A percentile compares a stretch with the other conserved stretches of the same genome.
These are phyloP conservation scores for Esox masquinongy DNA, from an alignment of 2,797 vertebrate genomes.

Conservation along the genomic window DNA sequence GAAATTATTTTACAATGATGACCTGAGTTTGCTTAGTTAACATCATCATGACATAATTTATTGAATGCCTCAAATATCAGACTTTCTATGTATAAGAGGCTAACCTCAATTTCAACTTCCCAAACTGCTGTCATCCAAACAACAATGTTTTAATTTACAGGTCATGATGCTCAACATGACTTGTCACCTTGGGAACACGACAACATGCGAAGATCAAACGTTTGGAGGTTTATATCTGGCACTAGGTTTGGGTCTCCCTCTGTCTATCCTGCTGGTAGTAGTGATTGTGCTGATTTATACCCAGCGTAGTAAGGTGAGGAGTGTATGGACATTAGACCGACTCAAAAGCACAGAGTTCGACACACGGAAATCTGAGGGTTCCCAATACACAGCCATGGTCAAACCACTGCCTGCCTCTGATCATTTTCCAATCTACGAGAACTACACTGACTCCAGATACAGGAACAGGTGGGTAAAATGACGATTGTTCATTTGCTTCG, in stretches of 20 bases:
- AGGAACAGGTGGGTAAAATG: not conserved
- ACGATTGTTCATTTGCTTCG: not conserved
- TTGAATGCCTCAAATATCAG: not conserved
- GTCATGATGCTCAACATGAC: constrained; percentile 27
- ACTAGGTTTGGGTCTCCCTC: constrained; percentile 46
- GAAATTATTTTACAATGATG: not conserved
- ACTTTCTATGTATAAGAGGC: not conserved
- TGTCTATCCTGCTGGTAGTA: constrained; percentile 52
- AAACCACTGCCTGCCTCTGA: not conserved
- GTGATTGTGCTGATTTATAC: constrained; percentile 34
- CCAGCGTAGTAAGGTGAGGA: constrained; percentile 30
- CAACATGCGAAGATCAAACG: rapidly evolving
- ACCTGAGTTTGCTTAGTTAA: not conserved
- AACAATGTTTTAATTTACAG: constrained; percentile 37
- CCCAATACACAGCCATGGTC: not conserved
- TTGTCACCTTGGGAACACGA: constrained; percentile 4
- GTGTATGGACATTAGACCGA: constrained; percentile 13
- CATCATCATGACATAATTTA: not conserved
- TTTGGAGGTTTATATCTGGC: rapidly evolving
- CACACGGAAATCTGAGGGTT: not conserved
- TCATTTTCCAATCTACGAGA: not conserved
- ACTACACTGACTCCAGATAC: not conserved
- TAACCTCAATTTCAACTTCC: not conserved
- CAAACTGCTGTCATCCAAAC: not conserved
- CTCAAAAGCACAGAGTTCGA: constrained; percentile 25